Conservation (phyloP, 2,888 invertebrate genomes). For the Synanthedon andrenaeformis region DNA sequence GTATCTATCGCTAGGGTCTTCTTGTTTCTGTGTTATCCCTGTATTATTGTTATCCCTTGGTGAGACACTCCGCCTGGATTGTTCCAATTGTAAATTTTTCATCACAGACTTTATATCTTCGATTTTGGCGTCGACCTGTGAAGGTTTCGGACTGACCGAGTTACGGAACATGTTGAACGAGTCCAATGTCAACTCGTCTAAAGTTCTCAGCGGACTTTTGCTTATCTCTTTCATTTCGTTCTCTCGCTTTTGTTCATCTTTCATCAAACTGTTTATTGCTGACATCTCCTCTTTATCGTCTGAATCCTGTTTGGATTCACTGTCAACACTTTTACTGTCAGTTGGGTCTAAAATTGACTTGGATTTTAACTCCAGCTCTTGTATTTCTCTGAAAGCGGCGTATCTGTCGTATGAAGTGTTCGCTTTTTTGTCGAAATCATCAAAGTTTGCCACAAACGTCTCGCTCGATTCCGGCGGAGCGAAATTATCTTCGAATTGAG, state of each 20-base stretch:
- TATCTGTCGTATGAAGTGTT: constrained; percentile 81
- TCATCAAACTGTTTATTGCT: constrained; percentile 38
- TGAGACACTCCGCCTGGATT: constrained; percentile 44
- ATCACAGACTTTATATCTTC: constrained; percentile 62
- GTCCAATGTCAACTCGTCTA: constrained; percentile 53
- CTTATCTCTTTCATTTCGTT: constrained; percentile 33
- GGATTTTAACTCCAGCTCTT: constrained; percentile 77
- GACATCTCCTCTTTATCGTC: constrained; percentile 49
- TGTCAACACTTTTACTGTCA: constrained; percentile 20
- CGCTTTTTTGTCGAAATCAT: constrained; percentile 68
- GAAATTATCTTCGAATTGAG: constrained; percentile 76
- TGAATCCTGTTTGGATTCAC: constrained; percentile 42
- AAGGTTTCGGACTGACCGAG: constrained; percentile 58
- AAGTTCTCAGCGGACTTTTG: constrained; percentile 46
- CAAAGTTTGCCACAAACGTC: constrained; percentile 77
- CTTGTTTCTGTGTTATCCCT: constrained; percentile 41
- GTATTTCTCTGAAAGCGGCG: constrained; percentile 88
- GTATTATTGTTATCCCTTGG: constrained; percentile 53
- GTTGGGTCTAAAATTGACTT: constrained; percentile 45
- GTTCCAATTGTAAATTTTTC: constrained; percentile 53
- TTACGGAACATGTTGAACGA: constrained; percentile 54
- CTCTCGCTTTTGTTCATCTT: constrained; percentile 26
- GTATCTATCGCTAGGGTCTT: constrained; percentile 75
- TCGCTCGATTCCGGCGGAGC: constrained; percentile 52
- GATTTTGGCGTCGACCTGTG: constrained; percentile 54